Conservation (phyloP, 1,140 invertebrate genomes). For the Atta colombica region DNA sequence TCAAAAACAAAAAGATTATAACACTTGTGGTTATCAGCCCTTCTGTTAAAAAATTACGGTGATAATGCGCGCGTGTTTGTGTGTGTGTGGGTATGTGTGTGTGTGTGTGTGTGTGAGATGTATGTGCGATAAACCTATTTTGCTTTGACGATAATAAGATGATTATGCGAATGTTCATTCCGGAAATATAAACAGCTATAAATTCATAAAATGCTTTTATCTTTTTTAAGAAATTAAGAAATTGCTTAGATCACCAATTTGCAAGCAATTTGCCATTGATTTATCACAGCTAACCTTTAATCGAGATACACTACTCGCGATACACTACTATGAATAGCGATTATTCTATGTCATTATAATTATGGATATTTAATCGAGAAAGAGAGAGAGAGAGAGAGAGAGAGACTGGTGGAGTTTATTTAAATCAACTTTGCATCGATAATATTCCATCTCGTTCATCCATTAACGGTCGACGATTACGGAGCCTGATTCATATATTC, state of each 20-base stretch:
- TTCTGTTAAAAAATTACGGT: background rate
- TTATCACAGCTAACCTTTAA: conserved; percentile 16
- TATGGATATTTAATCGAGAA: background rate
- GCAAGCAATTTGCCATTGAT: background rate
- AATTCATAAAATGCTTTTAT: background rate
- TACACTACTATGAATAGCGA: background rate
- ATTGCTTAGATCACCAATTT: background rate
- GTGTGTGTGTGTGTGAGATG: background rate
- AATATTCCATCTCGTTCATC: background rate
- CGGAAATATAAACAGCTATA: background rate
- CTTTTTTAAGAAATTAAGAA: too few species aligned
- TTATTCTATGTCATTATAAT: conserved; percentile 14
- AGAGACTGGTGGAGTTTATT: background rate
- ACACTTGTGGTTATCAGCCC: background rate
- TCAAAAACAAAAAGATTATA: background rate
- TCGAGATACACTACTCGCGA: background rate
- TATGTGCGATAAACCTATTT: background rate
- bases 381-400: background rate
- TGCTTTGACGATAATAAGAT: background rate
- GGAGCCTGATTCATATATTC: conserved; percentile 16
- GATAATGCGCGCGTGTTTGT: background rate
- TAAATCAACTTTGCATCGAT: conserved; percentile 16
- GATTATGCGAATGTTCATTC: background rate
- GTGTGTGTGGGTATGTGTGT: too few species aligned
- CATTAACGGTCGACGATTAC: conserved; percentile 42